phyloP scores from a whole-genome alignment of 2,888 invertebrate species.

The Protodeltote pygarga region DNA sequence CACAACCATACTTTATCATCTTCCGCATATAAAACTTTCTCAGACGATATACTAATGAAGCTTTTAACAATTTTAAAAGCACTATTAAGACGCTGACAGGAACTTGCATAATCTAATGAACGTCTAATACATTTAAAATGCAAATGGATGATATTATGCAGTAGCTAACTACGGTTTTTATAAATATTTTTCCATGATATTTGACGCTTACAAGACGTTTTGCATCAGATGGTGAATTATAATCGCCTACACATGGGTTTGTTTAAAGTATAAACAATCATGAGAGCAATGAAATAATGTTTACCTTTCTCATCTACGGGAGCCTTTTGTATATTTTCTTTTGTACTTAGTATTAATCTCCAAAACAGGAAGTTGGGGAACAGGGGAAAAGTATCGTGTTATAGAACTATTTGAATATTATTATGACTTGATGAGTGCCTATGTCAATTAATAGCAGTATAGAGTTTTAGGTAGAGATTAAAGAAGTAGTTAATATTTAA shows the following conservation, averaged over 20 bases:
- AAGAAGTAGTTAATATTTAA: too few species aligned
- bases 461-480: too few species aligned
- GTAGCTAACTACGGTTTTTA: slow-evolving; percentile 17
- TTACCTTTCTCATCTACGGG: slow-evolving; percentile 30
- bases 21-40: slow-evolving; percentile 3
- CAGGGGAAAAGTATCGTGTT: background rate
- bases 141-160: slow-evolving; percentile 28
- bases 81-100: slow-evolving; percentile 15
- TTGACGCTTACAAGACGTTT: slow-evolving; percentile 22
- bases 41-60: slow-evolving; percentile 13
- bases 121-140: slow-evolving; percentile 27
- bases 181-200: slow-evolving; percentile 20
- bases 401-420: background rate
- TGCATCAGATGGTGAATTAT: slow-evolving; percentile 14
- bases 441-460: too few species aligned
- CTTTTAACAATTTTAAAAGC: slow-evolving; percentile 34
- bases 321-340: slow-evolving; percentile 22
- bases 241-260: slow-evolving; percentile 11
- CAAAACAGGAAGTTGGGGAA: slow-evolving; percentile 7
- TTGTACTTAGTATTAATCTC: slow-evolving; percentile 3
- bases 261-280: slow-evolving; percentile 30
- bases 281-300: slow-evolving; percentile 25
- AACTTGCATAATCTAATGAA: slow-evolving; percentile 24
- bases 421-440: too few species aligned
- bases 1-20: background rate